These are phyloP conservation scores for Eudasyphora cyanicolor DNA, from an alignment of 2,888 invertebrate species.

Conservation along the genomic window DNA sequence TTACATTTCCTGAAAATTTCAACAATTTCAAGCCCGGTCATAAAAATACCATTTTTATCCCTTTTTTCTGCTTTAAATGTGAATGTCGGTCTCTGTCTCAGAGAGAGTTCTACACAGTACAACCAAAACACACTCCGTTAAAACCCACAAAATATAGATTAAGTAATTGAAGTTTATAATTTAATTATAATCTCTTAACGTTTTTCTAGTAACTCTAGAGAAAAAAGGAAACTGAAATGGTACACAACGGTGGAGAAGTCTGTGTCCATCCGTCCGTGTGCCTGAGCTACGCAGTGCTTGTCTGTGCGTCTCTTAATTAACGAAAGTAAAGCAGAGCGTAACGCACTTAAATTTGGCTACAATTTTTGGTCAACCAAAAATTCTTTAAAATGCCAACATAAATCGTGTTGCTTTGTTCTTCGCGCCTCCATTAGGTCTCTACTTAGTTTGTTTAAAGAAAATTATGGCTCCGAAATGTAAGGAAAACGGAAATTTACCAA, in stretches of 20 bases:
- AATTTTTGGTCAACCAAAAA: background rate
- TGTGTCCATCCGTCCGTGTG: background rate
- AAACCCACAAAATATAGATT: conserved; percentile 30
- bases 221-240: background rate
- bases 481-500: background rate
- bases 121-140: conserved; percentile 11
- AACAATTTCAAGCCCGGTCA: background rate
- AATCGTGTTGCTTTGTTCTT: background rate
- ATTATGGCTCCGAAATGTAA: background rate
- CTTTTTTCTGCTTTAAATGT: background rate
- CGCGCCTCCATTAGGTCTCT: background rate
- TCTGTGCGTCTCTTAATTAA: conserved; percentile 4
- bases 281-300: too few species aligned
- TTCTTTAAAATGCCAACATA: background rate
- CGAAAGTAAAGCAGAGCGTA: background rate
- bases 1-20: conserved; percentile 21
- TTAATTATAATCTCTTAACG: conserved; percentile 49
- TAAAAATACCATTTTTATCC: background rate
- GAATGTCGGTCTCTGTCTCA: background rate
- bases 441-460: background rate
- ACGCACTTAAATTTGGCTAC: background rate
- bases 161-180: conserved; percentile 54
- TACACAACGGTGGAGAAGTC: background rate
- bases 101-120: background rate
- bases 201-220: conserved; percentile 18